Base-by-base conservation (phyloP, 92 coral and sea anemone species). In the Umimayanthus kanabou region DNA sequence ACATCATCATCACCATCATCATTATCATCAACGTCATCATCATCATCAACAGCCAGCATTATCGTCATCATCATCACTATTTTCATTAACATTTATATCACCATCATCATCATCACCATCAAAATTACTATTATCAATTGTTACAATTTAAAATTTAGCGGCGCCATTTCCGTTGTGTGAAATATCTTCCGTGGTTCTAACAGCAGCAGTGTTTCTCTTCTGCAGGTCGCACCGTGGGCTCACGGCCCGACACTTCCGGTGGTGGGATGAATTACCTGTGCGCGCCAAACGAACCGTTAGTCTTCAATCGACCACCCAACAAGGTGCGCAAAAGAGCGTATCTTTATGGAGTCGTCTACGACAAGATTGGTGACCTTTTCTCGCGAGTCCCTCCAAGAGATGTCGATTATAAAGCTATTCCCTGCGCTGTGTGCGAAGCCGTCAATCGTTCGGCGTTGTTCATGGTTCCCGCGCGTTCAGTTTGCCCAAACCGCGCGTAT, bases 311-410 rank as follows among this genome's bases (percentile, higher is more conserved):
- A 39, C 88, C 23, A 13, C 80, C 82, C n/a, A 84, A 90, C 66
- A 90, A 75, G 67, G 75, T 64, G 4, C 88, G 85, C 5, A 77
- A 84, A 42, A 88, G 88, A 69, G 94, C 91, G 7, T 84, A 80
- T 88, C 82, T 95, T 64, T 91, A 92, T 29, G 93, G 94, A 8
- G 96, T 95, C 82, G 79, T 86, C 14, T 95, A 88, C 80, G 87
- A 83, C 78, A 49, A 83, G 67, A 71, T 83, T 28, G 87, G 87
- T 8, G 78, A 83, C 67, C 87, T 83, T 50, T 83, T 83, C 42
- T 69, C 77, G 25, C 70, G 87, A 83, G 47, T n/a, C 16, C 39
- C 65, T 39, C 22, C 79, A 8, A 28, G 23, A 69, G 76, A 69
- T 10, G 65, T 47, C 47, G 85, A 86, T 79, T 88, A 70, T 40